Evolutionary conservation across 2,113 vertebrate genomes (phyloP).

Genomic region (Daboia siamensis): DNA sequence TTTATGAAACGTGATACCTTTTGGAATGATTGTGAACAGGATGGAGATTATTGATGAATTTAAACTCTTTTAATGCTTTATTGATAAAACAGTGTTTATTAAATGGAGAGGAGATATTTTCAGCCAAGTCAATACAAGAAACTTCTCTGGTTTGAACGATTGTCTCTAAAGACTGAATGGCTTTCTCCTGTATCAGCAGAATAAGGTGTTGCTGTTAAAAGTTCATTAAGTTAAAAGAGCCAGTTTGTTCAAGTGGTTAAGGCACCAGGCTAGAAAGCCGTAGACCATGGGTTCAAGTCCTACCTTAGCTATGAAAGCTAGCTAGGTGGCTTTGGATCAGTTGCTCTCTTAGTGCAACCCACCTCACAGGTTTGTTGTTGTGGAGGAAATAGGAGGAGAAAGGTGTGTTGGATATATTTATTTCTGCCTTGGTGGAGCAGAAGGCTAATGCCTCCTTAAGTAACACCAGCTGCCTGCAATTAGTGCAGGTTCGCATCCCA

Average conservation of each 20-base stretch:
- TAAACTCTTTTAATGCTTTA: neutral
- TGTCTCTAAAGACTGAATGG: neutral
- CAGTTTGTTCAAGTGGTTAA: neutral
- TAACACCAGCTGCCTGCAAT: no score
- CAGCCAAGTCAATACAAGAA: neutral
- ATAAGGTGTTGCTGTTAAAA: neutral
- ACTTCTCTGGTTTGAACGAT: neutral
- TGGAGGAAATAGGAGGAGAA: no score
- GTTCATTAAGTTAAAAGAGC: neutral
- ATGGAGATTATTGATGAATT: neutral
- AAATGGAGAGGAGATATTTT: neutral
- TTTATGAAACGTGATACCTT: neutral
- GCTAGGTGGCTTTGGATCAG: neutral
- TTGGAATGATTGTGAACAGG: neutral
- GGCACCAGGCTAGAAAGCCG: neutral
- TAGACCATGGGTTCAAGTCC: neutral
- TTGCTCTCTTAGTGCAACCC: neutral
- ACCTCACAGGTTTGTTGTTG: no score
- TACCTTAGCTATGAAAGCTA: neutral
- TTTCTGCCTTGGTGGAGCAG: no score
- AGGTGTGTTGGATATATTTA: no score
- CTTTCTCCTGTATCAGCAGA: neutral
- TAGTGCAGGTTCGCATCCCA: no score
- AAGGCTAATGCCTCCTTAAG: no score
- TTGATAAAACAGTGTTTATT: neutral